These are phyloP conservation scores for Mico argentatus DNA, from an alignment of 2,797 vertebrate species.

Conservation along the genomic window DNA sequence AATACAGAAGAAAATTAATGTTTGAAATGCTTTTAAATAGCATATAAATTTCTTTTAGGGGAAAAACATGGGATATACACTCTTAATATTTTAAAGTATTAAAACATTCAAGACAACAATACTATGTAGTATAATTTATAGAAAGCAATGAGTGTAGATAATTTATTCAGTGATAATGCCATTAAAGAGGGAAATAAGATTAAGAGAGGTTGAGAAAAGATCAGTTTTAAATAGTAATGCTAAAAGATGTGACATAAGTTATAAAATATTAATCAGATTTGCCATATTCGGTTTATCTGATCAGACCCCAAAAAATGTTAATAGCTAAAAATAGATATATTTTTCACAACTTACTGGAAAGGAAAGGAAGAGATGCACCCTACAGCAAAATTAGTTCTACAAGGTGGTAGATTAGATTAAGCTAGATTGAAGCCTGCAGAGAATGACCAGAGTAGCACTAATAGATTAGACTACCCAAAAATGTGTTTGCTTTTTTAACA, in stretches of 20 bases:
- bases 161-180: conserved; percentile 58
- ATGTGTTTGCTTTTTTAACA: not conserved
- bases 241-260: not conserved
- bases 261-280: conserved; percentile 30
- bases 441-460: not conserved
- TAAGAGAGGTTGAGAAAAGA: conserved; percentile 46
- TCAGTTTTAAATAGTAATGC: conserved; percentile 5
- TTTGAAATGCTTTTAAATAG: conserved; percentile 28
- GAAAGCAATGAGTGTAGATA: conserved; percentile 54
- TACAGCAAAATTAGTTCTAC: not conserved
- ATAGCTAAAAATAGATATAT: not conserved
- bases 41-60: conserved; percentile 1
- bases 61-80: conserved; percentile 19
- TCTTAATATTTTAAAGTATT: conserved; percentile 57
- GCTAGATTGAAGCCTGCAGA: not conserved
- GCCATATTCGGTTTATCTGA: not conserved
- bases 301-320: not conserved
- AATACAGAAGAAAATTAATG: conserved; percentile 37
- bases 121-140: conserved; percentile 62
- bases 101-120: conserved; percentile 64
- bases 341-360: not conserved
- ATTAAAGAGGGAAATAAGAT: conserved; percentile 44
- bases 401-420: not conserved
- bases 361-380: not conserved
- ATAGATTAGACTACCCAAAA: not conserved